These are phyloP conservation scores for Drosophila busckii DNA, from an alignment of 1,140 invertebrate genomes.

Conservation along the genomic window DNA sequence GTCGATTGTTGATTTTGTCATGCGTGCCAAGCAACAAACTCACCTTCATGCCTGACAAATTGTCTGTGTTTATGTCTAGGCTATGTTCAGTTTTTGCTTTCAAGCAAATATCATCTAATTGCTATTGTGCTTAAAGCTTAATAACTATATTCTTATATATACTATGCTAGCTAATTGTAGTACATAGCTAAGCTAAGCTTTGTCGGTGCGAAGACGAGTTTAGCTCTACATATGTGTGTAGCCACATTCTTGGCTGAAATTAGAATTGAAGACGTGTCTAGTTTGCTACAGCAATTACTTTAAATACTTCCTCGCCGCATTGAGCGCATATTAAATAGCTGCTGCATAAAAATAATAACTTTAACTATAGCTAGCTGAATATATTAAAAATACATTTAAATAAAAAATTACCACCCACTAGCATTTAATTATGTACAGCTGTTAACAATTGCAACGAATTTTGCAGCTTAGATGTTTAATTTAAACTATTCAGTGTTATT, in stretches of 20 bases:
- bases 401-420: no score
- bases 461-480: no score
- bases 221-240: slow-evolving; percentile 19
- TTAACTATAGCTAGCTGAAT: no score
- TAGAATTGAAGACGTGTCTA: slow-evolving; percentile 16
- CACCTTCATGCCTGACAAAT: slow-evolving; percentile 71
- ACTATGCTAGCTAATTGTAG: slow-evolving; percentile 14
- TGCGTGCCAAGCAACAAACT: slow-evolving; percentile 49
- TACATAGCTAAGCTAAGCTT: slow-evolving; percentile 30
- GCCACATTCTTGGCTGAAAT: not conserved
- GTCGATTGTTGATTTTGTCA: slow-evolving; percentile 67
- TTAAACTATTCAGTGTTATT: slow-evolving; percentile 2
- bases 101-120: slow-evolving; percentile 27
- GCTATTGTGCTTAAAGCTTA: slow-evolving; percentile 43
- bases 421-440: no score
- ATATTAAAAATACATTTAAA: no score
- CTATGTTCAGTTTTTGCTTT: no score
- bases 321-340: not conserved
- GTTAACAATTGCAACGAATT: no score
- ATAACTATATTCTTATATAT: slow-evolving; percentile 59
- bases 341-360: no score
- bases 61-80: no score
- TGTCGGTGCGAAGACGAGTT: slow-evolving; percentile 17
- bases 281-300: slow-evolving; percentile 1
- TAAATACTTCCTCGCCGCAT: slow-evolving; percentile 10